Evolutionary conservation across 1,140 invertebrate species (phyloP), one percentile per base, ranked within the genome.

Genomic region (Camponotus floridanus): DNA sequence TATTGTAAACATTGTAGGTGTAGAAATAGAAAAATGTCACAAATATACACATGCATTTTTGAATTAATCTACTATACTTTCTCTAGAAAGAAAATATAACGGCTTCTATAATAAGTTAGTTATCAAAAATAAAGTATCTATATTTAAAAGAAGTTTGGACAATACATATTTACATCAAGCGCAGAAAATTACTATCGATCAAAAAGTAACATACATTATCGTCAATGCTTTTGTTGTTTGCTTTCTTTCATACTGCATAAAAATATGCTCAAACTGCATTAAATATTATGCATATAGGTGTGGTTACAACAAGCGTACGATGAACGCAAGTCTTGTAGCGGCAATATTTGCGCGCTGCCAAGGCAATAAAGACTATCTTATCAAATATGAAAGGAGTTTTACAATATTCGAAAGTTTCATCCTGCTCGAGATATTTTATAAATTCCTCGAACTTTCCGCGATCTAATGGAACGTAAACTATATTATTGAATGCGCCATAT

Each of bases 331-430:
- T 76, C 45, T 76, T 73, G 18, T 64, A 64, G 39, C 13, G 64
- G 33, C 48, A 55, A 55, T 71, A 73, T 80, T 79, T 74, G 31
- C 59, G 59, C 59, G 68, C 36, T 48, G 65, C 36, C n/a, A 31
- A 45, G n/a, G 51, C 26, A 68, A 48, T 79, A 79, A 80, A 42
- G 26, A 62, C 18, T 42, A 55, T 64, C 79, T 79, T 74, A 89
- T 90, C 88, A 90, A 90, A 90, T 87, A 89, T 89, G 74, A n/a
- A 90, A 15, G 13, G 11, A 67, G 48, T 89, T 76, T 57, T 51
- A 76, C 15, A 76, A 80, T 73, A 57, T 65, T 39, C 33, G 13
- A 2, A 79, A 89, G 55, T 74, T 79, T 11, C 48, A 59, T 59
- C 36, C 42, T n/a, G 31, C 42, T 5, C 26, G 48, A 21, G 48